phyloP scores from a whole-genome alignment of 2,888 invertebrate genomes.

The Orchesellides sinensis region DNA sequence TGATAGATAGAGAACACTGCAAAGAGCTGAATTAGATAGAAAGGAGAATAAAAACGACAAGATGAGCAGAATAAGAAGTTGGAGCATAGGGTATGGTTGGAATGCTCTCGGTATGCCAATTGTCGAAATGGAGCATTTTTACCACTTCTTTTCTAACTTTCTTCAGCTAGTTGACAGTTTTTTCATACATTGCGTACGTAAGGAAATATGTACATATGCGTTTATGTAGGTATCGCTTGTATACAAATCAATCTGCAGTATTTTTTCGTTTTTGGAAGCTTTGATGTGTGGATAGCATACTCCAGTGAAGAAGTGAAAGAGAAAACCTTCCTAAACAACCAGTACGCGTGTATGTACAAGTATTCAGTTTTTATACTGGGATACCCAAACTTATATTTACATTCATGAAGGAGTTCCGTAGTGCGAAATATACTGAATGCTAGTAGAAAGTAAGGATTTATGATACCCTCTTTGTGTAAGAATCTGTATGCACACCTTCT shows the following conservation, averaged over 20 bases:
- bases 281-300: too few species aligned
- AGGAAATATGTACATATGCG: not conserved
- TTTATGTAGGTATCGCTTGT: too few species aligned
- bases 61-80: not conserved
- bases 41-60: not conserved
- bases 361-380: too few species aligned
- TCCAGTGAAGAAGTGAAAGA: not conserved
- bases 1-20: not conserved
- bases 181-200: not conserved
- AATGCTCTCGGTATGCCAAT: conserved; percentile 21
- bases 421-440: too few species aligned
- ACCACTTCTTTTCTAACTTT: not conserved
- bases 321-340: not conserved
- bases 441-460: too few species aligned
- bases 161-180: conserved; percentile 6
- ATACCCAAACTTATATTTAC: not conserved
- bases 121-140: not conserved
- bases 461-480: too few species aligned
- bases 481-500: too few species aligned
- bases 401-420: too few species aligned
- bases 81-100: not conserved
- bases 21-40: not conserved
- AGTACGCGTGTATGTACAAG: conserved; percentile 13
- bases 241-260: too few species aligned
- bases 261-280: too few species aligned